These are phyloP conservation scores for Mercenaria mercenaria DNA, from an alignment of 1,140 invertebrate species.

Conservation along the genomic window DNA sequence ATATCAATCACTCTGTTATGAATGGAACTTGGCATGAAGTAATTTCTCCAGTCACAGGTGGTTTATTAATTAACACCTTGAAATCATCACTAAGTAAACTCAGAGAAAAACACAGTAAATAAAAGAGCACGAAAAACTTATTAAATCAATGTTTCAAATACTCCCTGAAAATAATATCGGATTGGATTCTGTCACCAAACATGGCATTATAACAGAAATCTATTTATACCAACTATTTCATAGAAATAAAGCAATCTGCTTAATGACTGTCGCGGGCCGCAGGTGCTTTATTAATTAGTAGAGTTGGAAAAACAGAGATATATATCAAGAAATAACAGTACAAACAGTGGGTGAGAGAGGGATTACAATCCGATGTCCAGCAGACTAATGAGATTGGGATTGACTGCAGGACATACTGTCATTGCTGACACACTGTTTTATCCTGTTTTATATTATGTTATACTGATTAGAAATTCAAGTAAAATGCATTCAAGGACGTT, in stretches of 20 bases:
- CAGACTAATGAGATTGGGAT: not conserved
- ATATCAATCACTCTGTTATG: not conserved
- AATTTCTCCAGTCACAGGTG: constrained; percentile 7
- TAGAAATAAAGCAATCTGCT: not conserved
- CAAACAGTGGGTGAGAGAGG: not conserved
- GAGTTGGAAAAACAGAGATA: not conserved
- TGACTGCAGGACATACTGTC: not conserved
- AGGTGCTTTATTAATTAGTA: not conserved
- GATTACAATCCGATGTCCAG: not conserved
- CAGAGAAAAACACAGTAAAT: not conserved
- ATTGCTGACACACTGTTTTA: too few relatives aligned
- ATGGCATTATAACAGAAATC: too few relatives aligned
- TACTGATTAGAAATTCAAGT: too few relatives aligned
- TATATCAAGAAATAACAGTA: not conserved
- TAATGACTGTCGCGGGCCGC: not conserved
- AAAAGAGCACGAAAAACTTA: too few relatives aligned
- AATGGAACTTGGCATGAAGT: constrained; percentile 43
- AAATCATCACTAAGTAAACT: not conserved
- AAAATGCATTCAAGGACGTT: too few relatives aligned
- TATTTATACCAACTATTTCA: too few relatives aligned
- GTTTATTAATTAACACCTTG: constrained; percentile 3
- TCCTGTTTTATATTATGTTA: too few relatives aligned
- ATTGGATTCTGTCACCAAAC: too few relatives aligned
- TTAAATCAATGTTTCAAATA: too few relatives aligned
- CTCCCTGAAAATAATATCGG: too few relatives aligned